Evolutionary conservation across 2,113 vertebrate species (phyloP).

Genomic region (Epinephelus fuscoguttatus): DNA sequence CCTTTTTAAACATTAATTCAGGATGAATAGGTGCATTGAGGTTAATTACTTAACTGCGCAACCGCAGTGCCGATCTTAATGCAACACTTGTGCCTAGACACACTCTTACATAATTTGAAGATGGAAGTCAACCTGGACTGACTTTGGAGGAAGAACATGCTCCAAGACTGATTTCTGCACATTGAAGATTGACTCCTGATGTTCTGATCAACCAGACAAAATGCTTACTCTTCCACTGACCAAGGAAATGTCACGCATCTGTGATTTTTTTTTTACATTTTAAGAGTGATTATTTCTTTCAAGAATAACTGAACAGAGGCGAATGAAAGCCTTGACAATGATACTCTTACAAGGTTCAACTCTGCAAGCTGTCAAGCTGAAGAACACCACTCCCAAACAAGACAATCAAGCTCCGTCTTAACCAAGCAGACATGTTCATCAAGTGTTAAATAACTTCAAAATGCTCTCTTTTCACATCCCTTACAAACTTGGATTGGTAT

Average conservation of each 20-base stretch:
- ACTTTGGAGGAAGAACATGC: slow-evolving; percentile 26
- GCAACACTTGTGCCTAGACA: slow-evolving; percentile 3
- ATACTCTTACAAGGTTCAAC: slow-evolving; percentile 24
- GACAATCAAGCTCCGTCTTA: slow-evolving; percentile 10
- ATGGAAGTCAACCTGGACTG: slow-evolving; percentile 25
- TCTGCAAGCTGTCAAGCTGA: slow-evolving; percentile 21
- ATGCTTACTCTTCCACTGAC: slow-evolving; percentile 31
- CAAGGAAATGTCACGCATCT: slow-evolving; percentile 13
- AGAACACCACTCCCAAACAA: slow-evolving; percentile 14
- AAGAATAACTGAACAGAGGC: slow-evolving; percentile 24
- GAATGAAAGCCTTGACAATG: slow-evolving; percentile 6
- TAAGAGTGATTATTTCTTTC: slow-evolving; percentile 16
- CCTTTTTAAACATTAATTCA: slow-evolving; percentile 51
- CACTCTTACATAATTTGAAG: slow-evolving; percentile 38
- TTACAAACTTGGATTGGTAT: background rate
- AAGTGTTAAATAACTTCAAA: slow-evolving; percentile 4
- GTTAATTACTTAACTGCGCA: slow-evolving; percentile 28
- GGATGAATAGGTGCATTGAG: slow-evolving; percentile 72
- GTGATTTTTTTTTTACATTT: slow-evolving; percentile 2
- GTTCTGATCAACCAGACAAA: slow-evolving; percentile 23
- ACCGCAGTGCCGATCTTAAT: background rate
- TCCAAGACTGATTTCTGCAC: slow-evolving; percentile 20
- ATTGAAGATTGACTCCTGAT: slow-evolving; percentile 32
- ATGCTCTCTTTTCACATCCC: slow-evolving; percentile 15
- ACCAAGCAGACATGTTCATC: slow-evolving; percentile 38